Evolutionary conservation across 2,888 invertebrate species (phyloP), one percentile per base, ranked within the genome.

Genomic region (Hypselothyrea guttata): DNA sequence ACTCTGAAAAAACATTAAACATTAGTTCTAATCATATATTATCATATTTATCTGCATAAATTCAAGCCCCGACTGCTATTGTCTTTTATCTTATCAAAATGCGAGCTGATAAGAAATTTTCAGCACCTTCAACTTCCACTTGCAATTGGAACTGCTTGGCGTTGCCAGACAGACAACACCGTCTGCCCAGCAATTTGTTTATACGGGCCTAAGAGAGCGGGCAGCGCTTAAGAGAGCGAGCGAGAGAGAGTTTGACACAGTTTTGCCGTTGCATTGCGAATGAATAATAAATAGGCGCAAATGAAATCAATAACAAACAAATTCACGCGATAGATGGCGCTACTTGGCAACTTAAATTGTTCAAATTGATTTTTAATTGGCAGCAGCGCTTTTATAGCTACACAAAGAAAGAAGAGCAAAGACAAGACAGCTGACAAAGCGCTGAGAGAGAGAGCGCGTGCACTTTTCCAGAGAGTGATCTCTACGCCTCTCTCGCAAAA

Each of bases 351-450:
- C n/a, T n/a, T n/a, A n/a, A n/a, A n/a, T n/a, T n/a, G n/a, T n/a
- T n/a, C n/a, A n/a, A n/a, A n/a, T n/a, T n/a, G n/a, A n/a, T n/a
- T n/a, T n/a, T n/a, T n/a, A n/a, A n/a, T n/a, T n/a, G n/a, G n/a
- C n/a, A n/a, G n/a, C n/a, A n/a, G n/a, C n/a, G n/a, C n/a, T n/a
- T n/a, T 37, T 37, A 1, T 7, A 37, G 13, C 35, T n/a, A 9
- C 22, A 4, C 22, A 22, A 22, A 4, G 22, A 22, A 22, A 22
- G 3, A 22, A 4, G 22, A 22, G 22, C 22, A 22, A 7, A 3
- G 16, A 60, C 30, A 60, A 59, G 37, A 38, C 40, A 42, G 46
- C 44, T 71, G 69, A 70, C 67, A 71, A 57, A 71, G 56, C n/a
- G n/a, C n/a, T n/a, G n/a, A 22, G 22, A 5, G 22, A 22, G 22